Evolutionary conservation across 2,888 invertebrate genomes (phyloP).

Genomic region (Adineta ricciae): DNA sequence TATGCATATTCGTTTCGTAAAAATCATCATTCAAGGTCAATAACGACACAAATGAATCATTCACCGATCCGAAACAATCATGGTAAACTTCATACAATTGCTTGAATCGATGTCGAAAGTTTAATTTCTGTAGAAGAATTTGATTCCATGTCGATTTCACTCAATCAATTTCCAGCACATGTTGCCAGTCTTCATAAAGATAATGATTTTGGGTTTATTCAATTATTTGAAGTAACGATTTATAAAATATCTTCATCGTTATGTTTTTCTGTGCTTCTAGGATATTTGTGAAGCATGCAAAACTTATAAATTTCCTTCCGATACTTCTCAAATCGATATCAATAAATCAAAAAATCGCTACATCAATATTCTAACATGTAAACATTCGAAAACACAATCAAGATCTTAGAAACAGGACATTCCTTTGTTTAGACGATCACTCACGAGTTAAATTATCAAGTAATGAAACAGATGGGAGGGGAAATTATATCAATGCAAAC

Average conservation of each 20-base stretch:
- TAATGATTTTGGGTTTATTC: slow-evolving; percentile 84
- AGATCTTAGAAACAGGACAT: too few relatives aligned
- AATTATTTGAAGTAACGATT: slow-evolving; percentile 71
- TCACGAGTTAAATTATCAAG: slow-evolving; percentile 72
- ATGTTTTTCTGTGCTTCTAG: slow-evolving; percentile 38
- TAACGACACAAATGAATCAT: neutral
- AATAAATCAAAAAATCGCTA: slow-evolving; percentile 88
- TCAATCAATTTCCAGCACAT: slow-evolving; percentile 68
- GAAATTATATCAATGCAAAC: slow-evolving; percentile 90
- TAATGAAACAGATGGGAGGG: slow-evolving; percentile 62
- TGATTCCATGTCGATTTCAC: slow-evolving; percentile 57
- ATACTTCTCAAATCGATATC: slow-evolving; percentile 63
- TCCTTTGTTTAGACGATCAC: slow-evolving; percentile 59
- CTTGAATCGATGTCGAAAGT: too few relatives aligned
- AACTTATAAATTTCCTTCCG: slow-evolving; percentile 33
- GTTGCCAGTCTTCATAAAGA: slow-evolving; percentile 78
- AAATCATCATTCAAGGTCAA: neutral
- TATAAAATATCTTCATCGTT: neutral
- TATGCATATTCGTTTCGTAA: neutral
- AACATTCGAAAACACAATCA: too few relatives aligned
- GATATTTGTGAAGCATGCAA: slow-evolving; percentile 38
- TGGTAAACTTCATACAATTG: slow-evolving; percentile 3
- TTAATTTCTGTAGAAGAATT: slow-evolving; percentile 42
- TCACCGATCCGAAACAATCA: neutral
- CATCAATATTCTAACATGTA: slow-evolving; percentile 87